Evolutionary conservation across 2,113 vertebrate species (phyloP).

Genomic region (Malurus alboscapulatus): DNA sequence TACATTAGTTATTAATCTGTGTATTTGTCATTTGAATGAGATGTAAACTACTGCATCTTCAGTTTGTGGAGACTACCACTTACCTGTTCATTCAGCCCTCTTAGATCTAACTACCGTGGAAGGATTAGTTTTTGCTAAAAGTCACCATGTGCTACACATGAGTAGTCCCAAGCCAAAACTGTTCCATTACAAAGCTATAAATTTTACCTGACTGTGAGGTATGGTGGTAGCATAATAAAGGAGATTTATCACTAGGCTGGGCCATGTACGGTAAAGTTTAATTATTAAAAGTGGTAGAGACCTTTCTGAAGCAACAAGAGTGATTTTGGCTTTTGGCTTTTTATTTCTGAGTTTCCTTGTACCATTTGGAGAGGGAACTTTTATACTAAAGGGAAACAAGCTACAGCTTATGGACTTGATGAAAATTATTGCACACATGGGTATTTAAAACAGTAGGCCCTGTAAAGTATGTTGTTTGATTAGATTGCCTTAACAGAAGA

Average conservation of each 20-base stretch:
- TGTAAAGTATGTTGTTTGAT: neutral
- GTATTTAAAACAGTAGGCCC: neutral
- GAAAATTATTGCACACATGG: neutral
- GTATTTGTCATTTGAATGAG: conserved; percentile 62
- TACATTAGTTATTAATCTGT: conserved; percentile 72
- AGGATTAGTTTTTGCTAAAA: neutral
- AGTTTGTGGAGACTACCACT: neutral
- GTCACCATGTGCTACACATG: neutral
- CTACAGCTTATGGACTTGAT: neutral
- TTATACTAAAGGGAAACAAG: neutral
- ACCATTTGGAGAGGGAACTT: neutral
- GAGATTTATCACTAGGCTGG: neutral
- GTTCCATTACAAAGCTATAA: neutral
- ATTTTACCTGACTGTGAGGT: neutral
- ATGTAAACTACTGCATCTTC: conserved; percentile 45
- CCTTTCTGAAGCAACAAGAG: neutral
- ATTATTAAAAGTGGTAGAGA: neutral
- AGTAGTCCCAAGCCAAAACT: neutral
- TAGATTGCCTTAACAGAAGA: neutral
- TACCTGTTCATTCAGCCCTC: conserved; percentile 7
- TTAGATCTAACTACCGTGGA: neutral
- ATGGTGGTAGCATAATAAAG: neutral
- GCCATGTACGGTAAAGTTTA: neutral
- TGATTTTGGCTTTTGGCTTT: neutral
- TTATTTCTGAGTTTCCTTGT: neutral